A percentile compares a stretch with the other conserved stretches of the same genome.
These are phyloP conservation scores for Cotesia typhae DNA, from an alignment of 1,140 invertebrate genomes.

Conservation along the genomic window DNA sequence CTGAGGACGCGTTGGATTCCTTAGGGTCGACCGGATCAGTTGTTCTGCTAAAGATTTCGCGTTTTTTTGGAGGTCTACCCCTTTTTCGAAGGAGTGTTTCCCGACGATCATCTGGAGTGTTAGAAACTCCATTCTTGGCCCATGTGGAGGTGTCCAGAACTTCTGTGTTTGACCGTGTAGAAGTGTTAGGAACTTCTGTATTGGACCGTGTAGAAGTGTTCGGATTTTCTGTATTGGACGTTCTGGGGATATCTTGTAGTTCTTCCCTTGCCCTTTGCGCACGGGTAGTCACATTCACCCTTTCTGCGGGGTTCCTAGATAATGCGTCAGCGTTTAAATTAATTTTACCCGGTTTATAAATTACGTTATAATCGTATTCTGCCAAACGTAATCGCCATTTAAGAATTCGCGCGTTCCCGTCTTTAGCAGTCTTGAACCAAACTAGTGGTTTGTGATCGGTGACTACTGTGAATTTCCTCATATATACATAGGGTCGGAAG, in stretches of 20 bases:
- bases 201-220: not conserved
- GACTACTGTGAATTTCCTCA: too few relatives aligned
- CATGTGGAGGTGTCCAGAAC: too few relatives aligned
- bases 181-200: not conserved
- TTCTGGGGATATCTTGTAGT: not conserved
- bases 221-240: not conserved
- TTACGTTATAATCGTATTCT: too few relatives aligned
- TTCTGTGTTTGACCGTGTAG: too few relatives aligned
- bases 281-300: not conserved
- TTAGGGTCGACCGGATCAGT: not conserved
- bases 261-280: not conserved
- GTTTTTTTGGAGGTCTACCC: not conserved
- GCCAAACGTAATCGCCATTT: conserved; percentile 65
- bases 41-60: not conserved
- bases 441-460: too few relatives aligned
- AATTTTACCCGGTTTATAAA: conserved; percentile 50
- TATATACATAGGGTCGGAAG: conserved; percentile 60
- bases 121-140: too few relatives aligned
- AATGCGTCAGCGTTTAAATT: conserved; percentile 57
- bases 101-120: not conserved
- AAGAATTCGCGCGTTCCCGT: conserved; percentile 48
- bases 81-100: not conserved
- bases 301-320: conserved; percentile 16
- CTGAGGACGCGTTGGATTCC: not conserved
- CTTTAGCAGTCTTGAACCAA: too few relatives aligned